Evolutionary conservation across 30 jellyfish, hydroid and myxozoan species (phyloP).

Genomic region (Aurelia aurita complex sp. Pacific): DNA sequence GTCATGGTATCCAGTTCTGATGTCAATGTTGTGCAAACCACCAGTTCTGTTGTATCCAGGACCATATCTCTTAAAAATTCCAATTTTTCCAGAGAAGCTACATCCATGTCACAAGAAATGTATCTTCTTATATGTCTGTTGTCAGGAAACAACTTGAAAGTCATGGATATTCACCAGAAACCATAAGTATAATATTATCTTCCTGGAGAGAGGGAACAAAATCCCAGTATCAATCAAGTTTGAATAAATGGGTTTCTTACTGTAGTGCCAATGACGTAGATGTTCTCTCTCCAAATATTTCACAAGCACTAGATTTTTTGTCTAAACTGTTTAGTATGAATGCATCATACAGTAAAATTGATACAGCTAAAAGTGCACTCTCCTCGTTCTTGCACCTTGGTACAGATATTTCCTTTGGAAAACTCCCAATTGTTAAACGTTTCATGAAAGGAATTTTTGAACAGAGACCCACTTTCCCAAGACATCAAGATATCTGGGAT

Average conservation of each 20-base stretch:
- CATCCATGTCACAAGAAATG: constrained; percentile 10
- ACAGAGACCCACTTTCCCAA: constrained; percentile 2
- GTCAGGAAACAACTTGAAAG: constrained; percentile 1
- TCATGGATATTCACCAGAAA: background rate
- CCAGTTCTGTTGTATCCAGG: constrained; percentile 16
- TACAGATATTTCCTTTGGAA: constrained; percentile 8
- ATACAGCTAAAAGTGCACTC: constrained; percentile 1
- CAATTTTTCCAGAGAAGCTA: constrained; percentile 8
- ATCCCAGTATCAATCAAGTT: background rate
- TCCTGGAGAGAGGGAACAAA: constrained; percentile 18
- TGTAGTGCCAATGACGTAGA: background rate
- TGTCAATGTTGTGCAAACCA: constrained; percentile 6
- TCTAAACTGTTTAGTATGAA: background rate
- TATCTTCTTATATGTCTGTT: constrained; percentile 2
- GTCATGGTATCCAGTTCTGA: constrained; percentile 36
- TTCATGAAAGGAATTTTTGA: constrained; percentile 1
- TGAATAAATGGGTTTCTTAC: constrained; percentile 6
- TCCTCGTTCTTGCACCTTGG: background rate
- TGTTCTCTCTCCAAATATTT: background rate
- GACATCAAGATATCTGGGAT: background rate
- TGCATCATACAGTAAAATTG: background rate
- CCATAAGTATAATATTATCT: constrained; percentile 11
- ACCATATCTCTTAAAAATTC: background rate
- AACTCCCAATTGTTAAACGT: background rate
- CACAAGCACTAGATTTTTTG: background rate